Evolutionary conservation across 2,797 vertebrate genomes (phyloP).

Genomic region (Mormyrops attenuatus): DNA sequence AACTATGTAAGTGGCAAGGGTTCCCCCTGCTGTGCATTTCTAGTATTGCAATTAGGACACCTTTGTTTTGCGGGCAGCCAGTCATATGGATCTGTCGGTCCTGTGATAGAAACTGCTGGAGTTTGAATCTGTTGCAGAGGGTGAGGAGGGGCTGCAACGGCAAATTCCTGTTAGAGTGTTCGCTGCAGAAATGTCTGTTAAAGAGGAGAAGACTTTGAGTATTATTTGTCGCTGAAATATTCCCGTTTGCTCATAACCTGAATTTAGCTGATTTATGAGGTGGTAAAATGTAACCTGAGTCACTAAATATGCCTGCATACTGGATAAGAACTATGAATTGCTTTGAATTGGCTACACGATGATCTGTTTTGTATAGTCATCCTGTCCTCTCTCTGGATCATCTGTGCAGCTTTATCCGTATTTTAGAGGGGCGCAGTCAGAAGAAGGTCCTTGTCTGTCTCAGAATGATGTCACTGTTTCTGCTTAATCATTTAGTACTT

Average conservation of each 20-base stretch:
- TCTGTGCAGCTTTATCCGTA: background rate
- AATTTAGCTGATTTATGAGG: background rate
- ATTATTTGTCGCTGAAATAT: background rate
- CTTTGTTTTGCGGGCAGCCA: background rate
- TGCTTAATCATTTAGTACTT: background rate
- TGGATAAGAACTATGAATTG: background rate
- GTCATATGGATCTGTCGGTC: background rate
- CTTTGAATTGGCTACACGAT: background rate
- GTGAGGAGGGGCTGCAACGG: background rate
- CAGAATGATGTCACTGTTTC: background rate
- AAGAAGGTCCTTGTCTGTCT: background rate
- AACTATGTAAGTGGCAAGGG: constrained; percentile 24
- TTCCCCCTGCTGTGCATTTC: constrained; percentile 54
- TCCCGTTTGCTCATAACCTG: background rate
- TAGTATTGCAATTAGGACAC: constrained; percentile 32
- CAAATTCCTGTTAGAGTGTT: background rate
- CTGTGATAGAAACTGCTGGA: background rate
- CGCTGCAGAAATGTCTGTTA: background rate
- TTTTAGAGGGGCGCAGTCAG: background rate
- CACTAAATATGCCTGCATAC: background rate
- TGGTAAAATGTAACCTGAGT: background rate
- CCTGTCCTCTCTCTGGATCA: background rate
- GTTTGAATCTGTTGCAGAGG: background rate
- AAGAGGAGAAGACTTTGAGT: background rate
- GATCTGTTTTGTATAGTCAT: background rate